Conservation (phyloP, 2,888 invertebrate genomes). For the Caradrina kadenii region DNA sequence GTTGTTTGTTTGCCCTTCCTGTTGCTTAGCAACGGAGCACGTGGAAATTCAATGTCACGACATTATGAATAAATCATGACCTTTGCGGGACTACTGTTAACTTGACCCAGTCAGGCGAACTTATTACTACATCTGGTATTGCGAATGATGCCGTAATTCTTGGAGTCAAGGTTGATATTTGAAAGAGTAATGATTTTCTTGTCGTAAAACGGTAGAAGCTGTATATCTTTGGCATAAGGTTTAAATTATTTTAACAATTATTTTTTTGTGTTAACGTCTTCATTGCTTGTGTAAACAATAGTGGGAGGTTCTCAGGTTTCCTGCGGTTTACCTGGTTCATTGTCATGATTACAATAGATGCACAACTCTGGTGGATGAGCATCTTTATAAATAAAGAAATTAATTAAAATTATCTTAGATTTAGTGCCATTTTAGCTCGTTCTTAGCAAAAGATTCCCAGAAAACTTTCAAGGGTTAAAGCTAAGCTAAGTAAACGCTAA, state of each 20-base stretch:
- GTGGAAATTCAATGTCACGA: constrained; percentile 83
- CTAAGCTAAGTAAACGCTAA: no score
- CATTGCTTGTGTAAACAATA: constrained; percentile 47
- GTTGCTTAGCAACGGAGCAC: constrained; percentile 81
- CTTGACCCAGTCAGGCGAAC: constrained; percentile 76
- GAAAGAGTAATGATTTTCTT: constrained; percentile 1
- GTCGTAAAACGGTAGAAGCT: neutral
- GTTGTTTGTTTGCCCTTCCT: constrained; percentile 76
- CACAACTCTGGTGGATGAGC: constrained; percentile 19
- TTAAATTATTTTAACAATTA: constrained; percentile 11
- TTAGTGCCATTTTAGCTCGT: no score
- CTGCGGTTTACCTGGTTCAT: constrained; percentile 53
- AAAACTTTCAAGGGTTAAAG: no score
- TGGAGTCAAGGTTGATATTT: constrained; percentile 27
- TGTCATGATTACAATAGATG: constrained; percentile 29
- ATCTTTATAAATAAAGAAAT: neutral
- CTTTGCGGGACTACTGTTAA: constrained; percentile 70
- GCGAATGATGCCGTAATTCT: constrained; percentile 4
- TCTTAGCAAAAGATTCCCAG: no score
- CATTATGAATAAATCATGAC: constrained; percentile 80
- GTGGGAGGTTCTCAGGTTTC: constrained; percentile 57
- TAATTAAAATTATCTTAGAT: neutral
- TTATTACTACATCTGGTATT: constrained; percentile 15
- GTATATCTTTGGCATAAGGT: constrained; percentile 23
- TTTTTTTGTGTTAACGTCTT: constrained; percentile 14